Conservation (phyloP, 2,888 invertebrate genomes). For the Charanyca ferruginea region DNA sequence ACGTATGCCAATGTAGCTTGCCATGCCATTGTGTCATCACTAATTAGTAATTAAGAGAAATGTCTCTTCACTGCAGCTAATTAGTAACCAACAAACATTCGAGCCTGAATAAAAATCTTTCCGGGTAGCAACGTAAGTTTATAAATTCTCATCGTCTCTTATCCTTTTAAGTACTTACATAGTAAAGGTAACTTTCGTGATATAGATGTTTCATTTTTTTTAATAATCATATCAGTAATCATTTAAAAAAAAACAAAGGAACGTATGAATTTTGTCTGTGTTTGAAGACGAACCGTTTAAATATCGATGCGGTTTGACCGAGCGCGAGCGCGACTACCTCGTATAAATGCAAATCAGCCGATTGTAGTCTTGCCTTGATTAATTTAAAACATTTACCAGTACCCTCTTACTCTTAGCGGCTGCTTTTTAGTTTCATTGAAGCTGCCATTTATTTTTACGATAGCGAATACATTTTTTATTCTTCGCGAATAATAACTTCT, state of each 20-base stretch:
- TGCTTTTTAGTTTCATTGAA: constrained; percentile 67
- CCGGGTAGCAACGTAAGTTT: constrained; percentile 4
- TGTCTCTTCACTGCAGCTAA: constrained; percentile 51
- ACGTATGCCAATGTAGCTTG: constrained; percentile 30
- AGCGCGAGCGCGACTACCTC: constrained; percentile 75
- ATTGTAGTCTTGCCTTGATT: constrained; percentile 82
- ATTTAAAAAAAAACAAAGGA: constrained; percentile 32
- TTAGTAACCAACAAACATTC: constrained; percentile 56
- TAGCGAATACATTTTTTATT: constrained; percentile 43
- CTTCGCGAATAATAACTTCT: constrained; percentile 46
- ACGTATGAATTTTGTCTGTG: constrained; percentile 65
- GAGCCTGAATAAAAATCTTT: constrained; percentile 28
- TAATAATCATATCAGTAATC: not conserved
- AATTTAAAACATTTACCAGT: constrained; percentile 83
- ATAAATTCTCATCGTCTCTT: not conserved
- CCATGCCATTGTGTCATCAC: constrained; percentile 50
- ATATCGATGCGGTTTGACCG: constrained; percentile 78
- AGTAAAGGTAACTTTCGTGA: not conserved
- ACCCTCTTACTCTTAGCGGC: constrained; percentile 67
- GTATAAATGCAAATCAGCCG: constrained; percentile 85
- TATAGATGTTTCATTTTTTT: not conserved
- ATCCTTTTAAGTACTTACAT: not conserved
- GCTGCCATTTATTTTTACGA: constrained; percentile 47
- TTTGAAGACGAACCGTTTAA: constrained; percentile 69
- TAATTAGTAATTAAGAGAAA: constrained; percentile 61